Base-by-base conservation (phyloP, 2,797 vertebrate genomes). In the Rhinichthys osculus region DNA sequence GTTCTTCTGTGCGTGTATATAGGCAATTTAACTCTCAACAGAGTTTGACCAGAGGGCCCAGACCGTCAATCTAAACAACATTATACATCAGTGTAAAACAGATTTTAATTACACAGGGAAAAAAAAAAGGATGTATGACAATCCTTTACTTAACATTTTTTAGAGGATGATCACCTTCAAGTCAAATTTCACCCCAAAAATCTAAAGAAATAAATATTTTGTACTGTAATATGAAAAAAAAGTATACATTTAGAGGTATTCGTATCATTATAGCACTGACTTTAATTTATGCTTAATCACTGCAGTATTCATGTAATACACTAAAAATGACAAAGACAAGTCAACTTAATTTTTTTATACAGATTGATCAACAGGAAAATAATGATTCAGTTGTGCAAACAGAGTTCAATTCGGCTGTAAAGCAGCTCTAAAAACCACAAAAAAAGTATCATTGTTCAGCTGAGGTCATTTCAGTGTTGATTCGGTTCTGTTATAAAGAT, bases 21-120 rank as follows among this genome's bases (percentile, higher is more conserved):
- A 50, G 35, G 71, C 77, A 76, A 71, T 87, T 81, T 81, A 84
- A 81, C 62, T 67, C 78, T 59, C 82, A 14, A 19, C 7, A 35
- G 82, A 83, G 44, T 54, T 10, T 42, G 69, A 84, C 67, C 82
- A 78, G 19, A 78, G 50, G 71, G 85, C 44, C 30, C 47, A 57
- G 54, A 33, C 69, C 76, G 59, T 74, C 67, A 81, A 66, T 84
- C 71, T 81, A 73, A 77, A 70, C 78, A 77, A 76, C 1, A 10
- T 4, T 42, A 59, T 83, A 71, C 84, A 74, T 81, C 71, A 76
- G 70, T 40, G 74, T 50, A 57, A 74, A 47, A 3, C 27, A 69
- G 52, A 16, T 71, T 70, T 85, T 71, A 85, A 78, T 85, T 84
- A 84, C 83, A 69, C n/a, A 40, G 14, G 35, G 4, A 35, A 4